Evolutionary conservation across 2,113 vertebrate genomes (phyloP), one percentile per base, ranked within the genome.

Genomic region (Festucalex cinctus): DNA sequence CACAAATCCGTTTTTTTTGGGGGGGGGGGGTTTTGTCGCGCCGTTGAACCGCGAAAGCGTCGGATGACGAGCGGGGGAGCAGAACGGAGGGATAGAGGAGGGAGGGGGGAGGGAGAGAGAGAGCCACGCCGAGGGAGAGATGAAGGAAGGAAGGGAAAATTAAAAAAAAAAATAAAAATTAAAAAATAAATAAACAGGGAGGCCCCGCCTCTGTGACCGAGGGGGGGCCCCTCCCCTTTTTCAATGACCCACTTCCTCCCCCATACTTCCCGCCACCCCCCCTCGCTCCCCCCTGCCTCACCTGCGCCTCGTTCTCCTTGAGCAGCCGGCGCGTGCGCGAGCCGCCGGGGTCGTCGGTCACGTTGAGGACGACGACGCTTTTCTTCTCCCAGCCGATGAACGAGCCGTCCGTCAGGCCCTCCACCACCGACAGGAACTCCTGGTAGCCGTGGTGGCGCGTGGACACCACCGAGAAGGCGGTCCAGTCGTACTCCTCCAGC

Each of bases 401-500:
- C 51, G 95, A 96, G 86, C 95, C 93, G 64, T 98, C 96, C 0
- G 96, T 97, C 85, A 98, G 86, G 49, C 94, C 93, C 86, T 98
- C 95, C 46, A 97, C 94, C 76, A 95, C 91, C 4, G 92, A 94
- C 75, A 96, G 90, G 63, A 98, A 95, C 56, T 94, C 95, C 85
- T 95, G 94, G 89, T 97, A 93, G 76, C 96, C 96, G 0, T 96
- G 95, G 87, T 95, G 93, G 65, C 94, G 93, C 0, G 96, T 97
- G 81, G 92, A 95, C 83, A 98, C 92, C 26, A 96, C 93, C 0
- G 94, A 96, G 72, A 98, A 98, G 66, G 95, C 77, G 0, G 96
- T 98, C 96, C 96, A 98, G 66, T 98, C 96, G 2, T 98, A 97
- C 77, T 97, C 95, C 83, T 98, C 96, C 85, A 98, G 88, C 83